phyloP scores from a whole-genome alignment of 2,113 vertebrate species.

The Hemicordylus capensis region DNA sequence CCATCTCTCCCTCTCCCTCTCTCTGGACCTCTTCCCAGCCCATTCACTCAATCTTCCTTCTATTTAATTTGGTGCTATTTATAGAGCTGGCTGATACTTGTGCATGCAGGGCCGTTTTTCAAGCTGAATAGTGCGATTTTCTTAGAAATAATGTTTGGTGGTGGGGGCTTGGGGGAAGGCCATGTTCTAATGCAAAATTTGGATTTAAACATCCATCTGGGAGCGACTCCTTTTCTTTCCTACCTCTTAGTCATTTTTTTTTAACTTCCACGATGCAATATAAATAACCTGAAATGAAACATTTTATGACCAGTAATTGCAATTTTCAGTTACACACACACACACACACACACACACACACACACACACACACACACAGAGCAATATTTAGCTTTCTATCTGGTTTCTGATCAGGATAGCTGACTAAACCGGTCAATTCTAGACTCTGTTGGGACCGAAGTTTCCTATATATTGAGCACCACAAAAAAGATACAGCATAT shows the following conservation, averaged over 20 bases:
- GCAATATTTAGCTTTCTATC: too few relatives aligned
- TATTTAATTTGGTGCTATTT: conserved; percentile 14
- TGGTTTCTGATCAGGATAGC: too few relatives aligned
- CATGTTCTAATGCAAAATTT: background rate
- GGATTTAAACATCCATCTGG: background rate
- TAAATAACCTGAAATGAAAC: background rate
- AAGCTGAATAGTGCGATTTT: conserved; percentile 5
- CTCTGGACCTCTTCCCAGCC: background rate
- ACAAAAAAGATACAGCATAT: too few relatives aligned
- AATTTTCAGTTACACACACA: background rate
- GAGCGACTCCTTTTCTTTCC: background rate
- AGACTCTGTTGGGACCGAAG: too few relatives aligned
- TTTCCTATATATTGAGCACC: too few relatives aligned
- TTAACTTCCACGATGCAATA: background rate
- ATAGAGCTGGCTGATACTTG: conserved; percentile 8
- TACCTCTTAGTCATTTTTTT: background rate
- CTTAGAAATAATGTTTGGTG: conserved; percentile 12
- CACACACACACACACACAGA: too few relatives aligned
- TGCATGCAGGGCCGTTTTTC: background rate
- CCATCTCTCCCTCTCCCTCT: background rate
- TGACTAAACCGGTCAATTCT: too few relatives aligned
- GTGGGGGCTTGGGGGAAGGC: background rate
- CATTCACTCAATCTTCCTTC: background rate
- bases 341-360: too few relatives aligned
- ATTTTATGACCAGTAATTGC: background rate